Evolutionary conservation across 2,888 invertebrate genomes (phyloP).

Genomic region (Drosophila niveifrons): DNA sequence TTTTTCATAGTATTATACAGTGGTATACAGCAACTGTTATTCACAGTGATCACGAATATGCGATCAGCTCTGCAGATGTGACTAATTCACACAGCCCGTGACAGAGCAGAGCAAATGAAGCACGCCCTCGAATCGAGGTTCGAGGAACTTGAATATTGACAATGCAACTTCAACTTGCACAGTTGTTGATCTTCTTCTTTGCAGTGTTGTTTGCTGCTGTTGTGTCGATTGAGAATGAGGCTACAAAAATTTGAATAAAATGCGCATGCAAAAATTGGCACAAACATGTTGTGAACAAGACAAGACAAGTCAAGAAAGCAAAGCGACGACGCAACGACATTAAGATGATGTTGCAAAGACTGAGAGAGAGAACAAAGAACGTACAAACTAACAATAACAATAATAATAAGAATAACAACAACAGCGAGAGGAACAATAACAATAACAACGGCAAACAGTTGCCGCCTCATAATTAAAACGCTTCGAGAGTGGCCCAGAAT

Average conservation of each 20-base stretch:
- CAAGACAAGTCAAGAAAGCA: no score
- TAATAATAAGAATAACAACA: constrained; percentile 38
- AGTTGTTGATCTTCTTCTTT: background rate
- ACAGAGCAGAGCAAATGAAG: constrained; percentile 19
- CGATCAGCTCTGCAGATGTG: constrained; percentile 17
- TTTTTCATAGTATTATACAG: no score
- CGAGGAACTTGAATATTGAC: constrained; percentile 58
- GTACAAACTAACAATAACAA: constrained; percentile 40
- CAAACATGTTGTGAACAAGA: constrained; percentile 25
- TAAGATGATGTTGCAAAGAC: background rate
- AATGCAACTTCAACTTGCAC: constrained; percentile 35
- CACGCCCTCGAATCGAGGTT: constrained; percentile 40
- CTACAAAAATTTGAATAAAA: constrained; percentile 75
- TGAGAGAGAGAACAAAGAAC: constrained; percentile 34
- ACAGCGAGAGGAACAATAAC: constrained; percentile 40
- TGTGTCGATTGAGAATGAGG: constrained; percentile 70
- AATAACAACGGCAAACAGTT: constrained; percentile 61
- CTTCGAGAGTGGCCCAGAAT: constrained; percentile 69
- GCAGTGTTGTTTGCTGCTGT: constrained; percentile 23
- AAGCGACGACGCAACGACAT: constrained; percentile 4
- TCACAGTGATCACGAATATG: constrained; percentile 3
- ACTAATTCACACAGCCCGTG: constrained; percentile 38
- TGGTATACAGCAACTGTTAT: background rate
- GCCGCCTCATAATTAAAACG: constrained; percentile 75
- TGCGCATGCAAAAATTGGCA: constrained; percentile 69